Evolutionary conservation across 1,140 invertebrate genomes (phyloP), one percentile per base, ranked within the genome.

Genomic region (Tetramorium alpestre): DNA sequence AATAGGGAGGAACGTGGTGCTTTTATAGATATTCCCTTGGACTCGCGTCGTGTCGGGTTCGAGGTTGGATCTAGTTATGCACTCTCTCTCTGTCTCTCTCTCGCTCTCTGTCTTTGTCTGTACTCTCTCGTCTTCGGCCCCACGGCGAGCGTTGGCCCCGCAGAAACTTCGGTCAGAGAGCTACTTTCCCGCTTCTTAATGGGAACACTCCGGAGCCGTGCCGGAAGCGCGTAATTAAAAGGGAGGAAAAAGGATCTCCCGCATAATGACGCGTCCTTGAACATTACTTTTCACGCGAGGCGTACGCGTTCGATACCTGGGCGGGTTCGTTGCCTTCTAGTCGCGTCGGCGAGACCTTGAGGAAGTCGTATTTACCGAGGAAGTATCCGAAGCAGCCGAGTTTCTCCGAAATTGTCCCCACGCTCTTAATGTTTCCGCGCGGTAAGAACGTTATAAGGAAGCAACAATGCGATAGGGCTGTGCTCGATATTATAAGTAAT

Each of bases 151-250:
- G 77, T 86, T 85, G 85, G 87, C 84, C 89, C 78, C 90, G 91
- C 87, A 87, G 91, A 91, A 93, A 93, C 93, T 90, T 92, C 78
- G 69, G 82, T 85, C 80, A 3, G 41, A 44, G 80, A 73, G 86
- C 87, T 89, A 87, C 70, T 81, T 73, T 78, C 88, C 87, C 88
- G 82, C 33, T 80, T 73, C 69, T 88, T 88, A 88, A 92, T 92
- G 92, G 90, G 92, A 92, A 94, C 88, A 73, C 84, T 87, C 64
- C 47, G 88, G 54, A 65, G 78, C 25, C n/a, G 41, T 87, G 88
- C 91, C 93, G 93, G 92, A 94, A 94, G 92, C 89, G 92, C 89
- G 92, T 93, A 93, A 95, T 95, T 95, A 94, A 94, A 94, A 94
- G 49, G 85, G 44, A 93, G 91, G 93, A 86, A 82, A 89, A 88